Base-by-base conservation (phyloP, 2,797 vertebrate genomes). In the Enteromius paludinosus region DNA sequence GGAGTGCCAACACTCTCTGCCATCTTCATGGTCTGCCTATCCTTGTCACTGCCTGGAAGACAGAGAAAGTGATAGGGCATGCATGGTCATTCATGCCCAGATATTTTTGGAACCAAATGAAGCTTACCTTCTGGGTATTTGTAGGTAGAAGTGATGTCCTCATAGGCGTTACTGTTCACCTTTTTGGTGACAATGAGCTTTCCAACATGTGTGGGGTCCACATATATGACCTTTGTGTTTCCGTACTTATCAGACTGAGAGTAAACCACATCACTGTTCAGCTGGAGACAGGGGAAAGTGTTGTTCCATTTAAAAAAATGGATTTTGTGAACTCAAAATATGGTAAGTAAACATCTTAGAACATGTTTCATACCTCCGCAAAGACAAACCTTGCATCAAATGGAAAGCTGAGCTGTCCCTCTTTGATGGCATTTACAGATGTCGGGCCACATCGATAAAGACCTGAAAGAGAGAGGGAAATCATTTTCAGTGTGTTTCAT, bases 401-500 rank as follows among this genome's bases (percentile, higher is more conserved):
- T 0, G 92, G 94, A 90, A 94, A 95, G 81, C 93, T 96, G 71
- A 98, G 89, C 0, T 95, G 88, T 3, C 96, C 96, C 0, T 95
- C 90, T 88, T 96, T 97, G 83, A 99, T 88, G 66, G 96, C 96
- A 45, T 83, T 80, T 62, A 98, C 94, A 0, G 98, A 94, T 3
- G 96, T 91, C 0, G 97, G 98, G 1, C 97, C 98, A 41, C 97
- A 98, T 66, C 97, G 95, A 78, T 89, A 98, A 90, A 94, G 92
- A 43, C 95, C 95, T 95, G 77, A 0, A 61, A 30, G 8, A 82
- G 23, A 88, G n/a, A 70, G 66, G 35, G 25, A 61, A 47, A 2
- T 43, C 4, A 5, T 43, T 38, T 80, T n/a, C n/a, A n/a, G n/a
- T n/a, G n/a, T n/a, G n/a, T n/a, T n/a, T 10, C 20, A 59, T 30